Conservation (phyloP, 2,888 invertebrate species). For the Dolichopus griseipennis region DNA sequence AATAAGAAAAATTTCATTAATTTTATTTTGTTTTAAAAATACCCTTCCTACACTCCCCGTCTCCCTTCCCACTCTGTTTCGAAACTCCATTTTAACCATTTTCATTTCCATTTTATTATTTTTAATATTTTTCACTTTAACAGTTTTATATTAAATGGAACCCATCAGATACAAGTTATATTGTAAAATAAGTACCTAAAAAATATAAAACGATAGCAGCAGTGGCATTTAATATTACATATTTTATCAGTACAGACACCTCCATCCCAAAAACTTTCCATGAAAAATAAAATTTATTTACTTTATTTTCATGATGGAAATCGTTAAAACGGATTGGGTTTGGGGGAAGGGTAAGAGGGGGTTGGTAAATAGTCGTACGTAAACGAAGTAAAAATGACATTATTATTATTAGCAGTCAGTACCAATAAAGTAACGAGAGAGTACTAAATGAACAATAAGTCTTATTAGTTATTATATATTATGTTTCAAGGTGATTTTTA, state of each 20-base stretch:
- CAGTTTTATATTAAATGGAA: background rate
- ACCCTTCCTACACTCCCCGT: too few species aligned
- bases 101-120: background rate
- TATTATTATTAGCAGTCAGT: background rate
- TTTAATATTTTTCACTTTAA: conserved; percentile 3
- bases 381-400: too few species aligned
- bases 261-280: background rate
- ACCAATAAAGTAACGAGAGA: background rate
- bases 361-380: background rate
- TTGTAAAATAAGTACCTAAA: background rate
- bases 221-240: background rate
- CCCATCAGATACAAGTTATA: background rate
- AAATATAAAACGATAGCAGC: background rate
- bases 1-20: background rate
- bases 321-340: too few species aligned
- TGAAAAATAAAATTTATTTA: background rate
- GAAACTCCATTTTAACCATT: too few species aligned
- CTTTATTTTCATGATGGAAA: background rate
- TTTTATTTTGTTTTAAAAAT: too few species aligned
- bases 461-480: background rate
- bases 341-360: too few species aligned
- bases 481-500: background rate
- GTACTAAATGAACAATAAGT: background rate
- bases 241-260: background rate
- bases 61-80: too few species aligned